These are phyloP conservation scores for Steinernema khuongi DNA, from an alignment of 1,140 invertebrate genomes.

Conservation along the genomic window DNA sequence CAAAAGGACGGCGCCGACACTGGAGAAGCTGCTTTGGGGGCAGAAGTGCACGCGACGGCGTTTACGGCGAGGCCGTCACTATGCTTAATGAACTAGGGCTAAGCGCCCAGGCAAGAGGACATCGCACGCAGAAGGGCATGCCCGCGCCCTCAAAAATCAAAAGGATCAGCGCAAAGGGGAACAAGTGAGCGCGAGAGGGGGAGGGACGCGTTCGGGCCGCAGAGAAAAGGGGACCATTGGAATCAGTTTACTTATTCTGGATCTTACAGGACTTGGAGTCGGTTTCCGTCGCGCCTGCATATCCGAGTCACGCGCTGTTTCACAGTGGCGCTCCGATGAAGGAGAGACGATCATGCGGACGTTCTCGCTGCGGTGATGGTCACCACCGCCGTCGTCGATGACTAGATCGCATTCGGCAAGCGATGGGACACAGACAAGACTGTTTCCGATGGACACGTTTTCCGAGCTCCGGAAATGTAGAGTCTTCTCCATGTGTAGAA, in stretches of 20 bases:
- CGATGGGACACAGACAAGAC: background rate
- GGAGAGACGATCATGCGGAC: background rate
- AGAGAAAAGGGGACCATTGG: background rate
- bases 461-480: background rate
- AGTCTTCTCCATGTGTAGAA: background rate
- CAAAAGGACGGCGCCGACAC: no score
- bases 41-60: no score
- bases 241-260: background rate
- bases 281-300: background rate
- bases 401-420: slow-evolving; percentile 1
- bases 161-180: slow-evolving; percentile 13
- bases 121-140: no score
- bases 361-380: background rate
- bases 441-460: slow-evolving; percentile 3
- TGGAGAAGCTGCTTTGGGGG: no score
- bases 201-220: no score
- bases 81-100: no score
- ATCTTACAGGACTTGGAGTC: slow-evolving; percentile 4
- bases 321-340: background rate
- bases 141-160: no score
- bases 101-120: no score
- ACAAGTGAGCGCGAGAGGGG: slow-evolving; percentile 19
- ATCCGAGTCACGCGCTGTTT: background rate
- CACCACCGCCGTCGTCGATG: no score
- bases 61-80: no score